phyloP scores from a whole-genome alignment of 2,888 invertebrate species.

The Parapristionchus giblindavisi region DNA sequence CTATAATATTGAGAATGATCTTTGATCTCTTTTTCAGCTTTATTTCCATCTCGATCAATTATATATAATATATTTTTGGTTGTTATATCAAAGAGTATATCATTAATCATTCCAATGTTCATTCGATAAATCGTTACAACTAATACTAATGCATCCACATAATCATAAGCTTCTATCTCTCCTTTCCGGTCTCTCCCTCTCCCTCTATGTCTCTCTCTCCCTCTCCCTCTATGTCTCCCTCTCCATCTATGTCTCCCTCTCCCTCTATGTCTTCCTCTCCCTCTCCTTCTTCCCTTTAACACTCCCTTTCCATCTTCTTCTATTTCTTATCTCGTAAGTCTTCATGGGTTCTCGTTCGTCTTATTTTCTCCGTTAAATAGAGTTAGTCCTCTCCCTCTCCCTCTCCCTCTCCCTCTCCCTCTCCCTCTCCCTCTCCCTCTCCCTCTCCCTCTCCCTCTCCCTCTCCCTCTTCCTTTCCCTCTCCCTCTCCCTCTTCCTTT shows the following conservation, averaged over 20 bases:
- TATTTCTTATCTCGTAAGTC: too few species aligned
- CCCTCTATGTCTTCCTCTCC: slow-evolving; percentile 19
- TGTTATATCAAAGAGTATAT: slow-evolving; percentile 20
- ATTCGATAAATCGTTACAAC: slow-evolving; percentile 13
- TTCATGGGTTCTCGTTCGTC: too few species aligned
- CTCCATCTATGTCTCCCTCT: slow-evolving; percentile 16
- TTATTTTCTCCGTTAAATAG: too few species aligned
- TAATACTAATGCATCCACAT: neutral
- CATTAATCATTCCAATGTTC: slow-evolving; percentile 28
- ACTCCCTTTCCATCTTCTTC: neutral
- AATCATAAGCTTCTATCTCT: neutral
- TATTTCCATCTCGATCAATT: slow-evolving; percentile 23
- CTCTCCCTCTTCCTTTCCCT: slow-evolving; percentile 28
- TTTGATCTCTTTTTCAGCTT: slow-evolving; percentile 3
- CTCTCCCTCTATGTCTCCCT: neutral
- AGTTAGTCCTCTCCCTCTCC: neutral
- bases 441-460: slow-evolving; percentile 17
- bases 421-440: slow-evolving; percentile 9
- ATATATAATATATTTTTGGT: neutral
- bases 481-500: slow-evolving; percentile 10
- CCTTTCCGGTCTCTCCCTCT: neutral
- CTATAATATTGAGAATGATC: neutral
- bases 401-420: neutral
- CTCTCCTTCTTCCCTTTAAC: slow-evolving; percentile 4
- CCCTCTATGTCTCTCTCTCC: slow-evolving; percentile 4